Percentiles rank a stretch among this genome's conserved stretches.
Conservation (phyloP, 2,113 vertebrate species). For the Coturnix japonica region DNA sequence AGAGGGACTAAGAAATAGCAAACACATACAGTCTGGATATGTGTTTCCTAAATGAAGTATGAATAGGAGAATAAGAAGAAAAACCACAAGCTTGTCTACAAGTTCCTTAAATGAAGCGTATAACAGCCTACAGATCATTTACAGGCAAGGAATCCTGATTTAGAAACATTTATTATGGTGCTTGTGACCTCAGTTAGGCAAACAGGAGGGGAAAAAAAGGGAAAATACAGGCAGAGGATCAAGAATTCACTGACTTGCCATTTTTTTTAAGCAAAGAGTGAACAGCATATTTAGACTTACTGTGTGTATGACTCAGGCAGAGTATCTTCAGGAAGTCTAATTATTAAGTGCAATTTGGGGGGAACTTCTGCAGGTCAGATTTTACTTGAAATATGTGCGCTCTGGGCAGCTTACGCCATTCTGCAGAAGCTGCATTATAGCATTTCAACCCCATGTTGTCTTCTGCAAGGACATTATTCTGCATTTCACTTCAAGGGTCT, state of each 20-base stretch:
- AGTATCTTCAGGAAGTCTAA: background rate
- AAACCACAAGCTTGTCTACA: background rate
- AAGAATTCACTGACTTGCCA: conserved; percentile 5
- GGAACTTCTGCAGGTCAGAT: background rate
- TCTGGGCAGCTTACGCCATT: background rate
- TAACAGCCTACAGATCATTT: background rate
- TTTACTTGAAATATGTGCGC: conserved; percentile 34
- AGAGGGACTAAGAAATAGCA: conserved; percentile 29
- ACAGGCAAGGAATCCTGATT: background rate
- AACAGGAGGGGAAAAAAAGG: background rate
- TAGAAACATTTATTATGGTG: background rate
- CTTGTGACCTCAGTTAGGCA: background rate
- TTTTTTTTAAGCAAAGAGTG: conserved; percentile 32
- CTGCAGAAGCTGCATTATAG: background rate
- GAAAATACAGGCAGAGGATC: conserved; percentile 4
- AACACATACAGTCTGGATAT: background rate
- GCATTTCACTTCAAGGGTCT: background rate
- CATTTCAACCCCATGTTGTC: background rate
- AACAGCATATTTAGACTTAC: background rate
- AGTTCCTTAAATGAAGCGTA: background rate
- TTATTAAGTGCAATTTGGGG: conserved; percentile 7
- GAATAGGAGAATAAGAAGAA: background rate
- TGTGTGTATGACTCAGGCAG: background rate
- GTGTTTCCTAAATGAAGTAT: background rate
- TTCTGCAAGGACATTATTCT: background rate